phyloP scores from a whole-genome alignment of 2,888 invertebrate genomes.

The Epinotia nisella region DNA sequence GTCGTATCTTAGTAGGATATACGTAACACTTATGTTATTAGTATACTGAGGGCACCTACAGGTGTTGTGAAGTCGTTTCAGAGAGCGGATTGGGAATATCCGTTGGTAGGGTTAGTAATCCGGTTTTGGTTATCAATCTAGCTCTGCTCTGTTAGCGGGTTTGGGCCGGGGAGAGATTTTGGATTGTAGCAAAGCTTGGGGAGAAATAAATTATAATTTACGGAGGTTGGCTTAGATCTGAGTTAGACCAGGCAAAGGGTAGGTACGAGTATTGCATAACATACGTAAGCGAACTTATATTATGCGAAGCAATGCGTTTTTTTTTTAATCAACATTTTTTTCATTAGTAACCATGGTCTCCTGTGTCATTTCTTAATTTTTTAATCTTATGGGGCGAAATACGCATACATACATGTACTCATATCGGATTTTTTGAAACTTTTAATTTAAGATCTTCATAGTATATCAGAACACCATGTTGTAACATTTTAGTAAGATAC shows the following conservation, averaged over 20 bases:
- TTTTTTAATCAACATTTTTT: not conserved
- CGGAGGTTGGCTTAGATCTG: constrained; percentile 25
- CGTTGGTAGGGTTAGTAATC: constrained; percentile 36
- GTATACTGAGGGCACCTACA: constrained; percentile 51
- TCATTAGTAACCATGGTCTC: too few species aligned
- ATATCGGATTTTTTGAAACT: too few species aligned
- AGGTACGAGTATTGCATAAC: not conserved
- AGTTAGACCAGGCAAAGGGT: constrained; percentile 2
- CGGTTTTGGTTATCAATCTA: constrained; percentile 42
- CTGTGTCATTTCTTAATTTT: too few species aligned
- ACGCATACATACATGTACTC: too few species aligned
- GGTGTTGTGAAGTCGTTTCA: constrained; percentile 73
- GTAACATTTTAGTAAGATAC: too few species aligned
- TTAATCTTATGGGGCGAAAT: too few species aligned
- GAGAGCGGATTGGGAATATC: constrained; percentile 30
- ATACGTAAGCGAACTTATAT: not conserved
- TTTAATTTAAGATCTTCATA: too few species aligned
- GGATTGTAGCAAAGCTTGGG: constrained; percentile 33
- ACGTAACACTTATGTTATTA: not conserved
- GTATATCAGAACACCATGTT: too few species aligned
- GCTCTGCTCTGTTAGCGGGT: constrained; percentile 32
- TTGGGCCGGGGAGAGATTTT: constrained; percentile 37
- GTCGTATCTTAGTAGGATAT: constrained; percentile 1
- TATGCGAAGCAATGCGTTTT: not conserved
- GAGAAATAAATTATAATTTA: constrained; percentile 33